A percentile compares a stretch with the other conserved stretches of the same genome.
Evolutionary conservation across 2,113 vertebrate species (phyloP).

Genomic region (Cinclus mexicanus): DNA sequence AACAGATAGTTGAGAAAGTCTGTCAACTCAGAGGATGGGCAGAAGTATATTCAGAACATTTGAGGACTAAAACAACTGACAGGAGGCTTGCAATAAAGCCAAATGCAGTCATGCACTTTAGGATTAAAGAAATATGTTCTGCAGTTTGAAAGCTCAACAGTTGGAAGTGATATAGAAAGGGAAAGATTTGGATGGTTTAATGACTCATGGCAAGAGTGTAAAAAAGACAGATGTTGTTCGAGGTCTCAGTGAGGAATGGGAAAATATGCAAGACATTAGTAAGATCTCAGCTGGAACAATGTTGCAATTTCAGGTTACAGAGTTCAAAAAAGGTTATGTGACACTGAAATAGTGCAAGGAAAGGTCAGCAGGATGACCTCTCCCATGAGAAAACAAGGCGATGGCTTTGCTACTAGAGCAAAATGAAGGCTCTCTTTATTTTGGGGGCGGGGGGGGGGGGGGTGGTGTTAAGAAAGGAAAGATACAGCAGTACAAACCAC

Average conservation of each 20-base stretch:
- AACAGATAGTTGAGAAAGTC: slow-evolving; percentile 31
- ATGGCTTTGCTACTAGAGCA: neutral
- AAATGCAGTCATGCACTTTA: slow-evolving; percentile 7
- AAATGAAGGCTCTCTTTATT: neutral
- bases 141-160: neutral
- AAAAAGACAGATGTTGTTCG: neutral
- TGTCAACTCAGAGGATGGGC: neutral
- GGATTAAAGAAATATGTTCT: slow-evolving; percentile 33
- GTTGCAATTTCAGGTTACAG: neutral
- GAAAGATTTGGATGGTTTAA: neutral
- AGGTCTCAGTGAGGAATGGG: neutral
- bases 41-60: neutral
- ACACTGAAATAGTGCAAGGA: neutral
- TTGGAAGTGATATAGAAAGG: slow-evolving; percentile 13
- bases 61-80: slow-evolving; percentile 9
- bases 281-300: neutral
- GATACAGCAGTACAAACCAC: neutral
- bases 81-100: slow-evolving; percentile 15
- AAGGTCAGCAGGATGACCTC: neutral
- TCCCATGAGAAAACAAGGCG: neutral
- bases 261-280: neutral
- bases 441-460: too few relatives aligned
- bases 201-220: neutral
- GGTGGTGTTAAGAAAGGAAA: neutral
- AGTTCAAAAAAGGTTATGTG: slow-evolving; percentile 23